Conservation (phyloP, 2,888 invertebrate species). For the Mythimna albipuncta region DNA sequence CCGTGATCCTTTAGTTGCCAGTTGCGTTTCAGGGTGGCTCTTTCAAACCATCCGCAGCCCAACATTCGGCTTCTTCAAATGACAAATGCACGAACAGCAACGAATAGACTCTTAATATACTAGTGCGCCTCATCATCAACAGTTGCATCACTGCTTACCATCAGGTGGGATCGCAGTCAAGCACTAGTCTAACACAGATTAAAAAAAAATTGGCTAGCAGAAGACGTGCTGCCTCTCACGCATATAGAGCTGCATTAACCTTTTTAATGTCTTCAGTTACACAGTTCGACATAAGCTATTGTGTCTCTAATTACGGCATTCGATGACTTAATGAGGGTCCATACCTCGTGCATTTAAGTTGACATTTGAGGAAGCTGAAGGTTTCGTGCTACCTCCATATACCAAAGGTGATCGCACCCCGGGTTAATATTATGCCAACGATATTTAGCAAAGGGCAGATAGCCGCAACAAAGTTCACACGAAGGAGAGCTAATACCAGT, state of each 20-base stretch:
- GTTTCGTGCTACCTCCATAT: background rate
- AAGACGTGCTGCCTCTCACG: background rate
- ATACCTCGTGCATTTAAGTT: constrained; percentile 1
- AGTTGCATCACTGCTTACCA: too few species aligned
- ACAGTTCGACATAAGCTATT: too few species aligned
- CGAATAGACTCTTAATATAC: background rate
- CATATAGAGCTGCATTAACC: background rate
- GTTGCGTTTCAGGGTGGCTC: too few species aligned
- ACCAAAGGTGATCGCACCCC: background rate
- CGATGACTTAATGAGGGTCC: background rate
- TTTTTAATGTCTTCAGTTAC: too few species aligned
- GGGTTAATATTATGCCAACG: background rate
- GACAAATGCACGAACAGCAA: background rate
- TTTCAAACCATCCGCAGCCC: too few species aligned
- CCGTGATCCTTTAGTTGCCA: too few species aligned
- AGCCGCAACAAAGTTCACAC: background rate
- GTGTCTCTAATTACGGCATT: too few species aligned
- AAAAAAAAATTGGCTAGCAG: too few species aligned
- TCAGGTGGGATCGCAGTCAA: too few species aligned
- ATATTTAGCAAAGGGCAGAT: constrained; percentile 4
- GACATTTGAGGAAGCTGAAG: background rate
- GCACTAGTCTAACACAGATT: too few species aligned
- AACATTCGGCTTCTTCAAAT: too few species aligned
- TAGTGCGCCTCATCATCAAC: too few species aligned
- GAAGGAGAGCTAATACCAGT: background rate